Evolutionary conservation across 1,140 invertebrate species (phyloP).

Genomic region (Orius insidiosus): DNA sequence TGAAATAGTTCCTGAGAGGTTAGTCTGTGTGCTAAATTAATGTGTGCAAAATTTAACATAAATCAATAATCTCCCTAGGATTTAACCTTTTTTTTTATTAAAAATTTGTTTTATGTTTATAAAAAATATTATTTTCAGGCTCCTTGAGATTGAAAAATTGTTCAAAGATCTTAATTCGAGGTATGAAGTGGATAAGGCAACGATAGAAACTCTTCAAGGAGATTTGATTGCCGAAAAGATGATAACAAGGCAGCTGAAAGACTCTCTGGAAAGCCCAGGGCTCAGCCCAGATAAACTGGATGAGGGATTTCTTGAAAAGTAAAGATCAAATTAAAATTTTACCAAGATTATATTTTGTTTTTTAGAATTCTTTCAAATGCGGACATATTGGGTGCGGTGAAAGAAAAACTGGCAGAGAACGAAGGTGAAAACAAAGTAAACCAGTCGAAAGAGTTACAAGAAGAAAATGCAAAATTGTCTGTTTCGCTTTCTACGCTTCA

Average conservation of each 20-base stretch:
- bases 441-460: conserved; percentile 1
- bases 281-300: conserved; percentile 34
- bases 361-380: conserved; percentile 22
- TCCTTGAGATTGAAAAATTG: conserved; percentile 67
- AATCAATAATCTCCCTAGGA: background rate
- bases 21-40: too few species aligned
- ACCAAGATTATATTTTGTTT: conserved; percentile 45
- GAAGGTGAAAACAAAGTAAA: background rate
- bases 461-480: conserved; percentile 51
- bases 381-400: conserved; percentile 21
- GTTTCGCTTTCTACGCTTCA: conserved; percentile 76
- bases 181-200: conserved; percentile 65
- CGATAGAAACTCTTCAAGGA: conserved; percentile 64
- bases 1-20: too few species aligned
- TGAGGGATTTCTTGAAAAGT: background rate
- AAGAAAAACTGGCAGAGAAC: conserved; percentile 16
- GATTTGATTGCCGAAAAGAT: conserved; percentile 78
- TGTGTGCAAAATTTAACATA: background rate
- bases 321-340: conserved; percentile 25
- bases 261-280: conserved; percentile 55
- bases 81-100: conserved; percentile 1
- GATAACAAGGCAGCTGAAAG: conserved; percentile 26
- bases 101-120: conserved; percentile 6
- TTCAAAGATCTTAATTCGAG: conserved; percentile 66
- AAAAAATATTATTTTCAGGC: conserved; percentile 28